phyloP scores from a whole-genome alignment of 2,797 vertebrate species.

The Emys orbicularis region DNA sequence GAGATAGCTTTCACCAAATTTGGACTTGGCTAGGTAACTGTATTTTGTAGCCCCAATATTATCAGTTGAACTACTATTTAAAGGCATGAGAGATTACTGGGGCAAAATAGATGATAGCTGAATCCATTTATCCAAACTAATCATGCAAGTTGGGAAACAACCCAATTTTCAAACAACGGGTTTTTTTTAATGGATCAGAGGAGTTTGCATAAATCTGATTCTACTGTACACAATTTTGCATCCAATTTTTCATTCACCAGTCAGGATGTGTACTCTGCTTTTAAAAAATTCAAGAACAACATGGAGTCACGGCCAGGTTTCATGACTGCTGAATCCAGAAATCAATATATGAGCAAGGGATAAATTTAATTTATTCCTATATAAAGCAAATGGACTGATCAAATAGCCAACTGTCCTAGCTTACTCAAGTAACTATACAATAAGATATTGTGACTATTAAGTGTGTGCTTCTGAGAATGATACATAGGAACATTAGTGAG shows the following conservation, averaged over 20 bases:
- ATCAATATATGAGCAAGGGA: conserved; percentile 9
- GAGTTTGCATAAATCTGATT: neutral
- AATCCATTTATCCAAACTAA: neutral
- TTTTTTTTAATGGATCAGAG: neutral
- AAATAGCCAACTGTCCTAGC: conserved; percentile 16
- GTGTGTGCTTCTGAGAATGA: neutral
- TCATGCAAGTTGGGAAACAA: neutral
- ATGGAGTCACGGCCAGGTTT: neutral
- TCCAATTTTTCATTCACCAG: conserved; percentile 5
- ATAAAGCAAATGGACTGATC: conserved; percentile 6
- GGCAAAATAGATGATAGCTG: conserved; percentile 2
- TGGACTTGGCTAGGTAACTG: neutral
- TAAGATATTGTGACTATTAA: neutral
- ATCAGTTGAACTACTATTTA: neutral
- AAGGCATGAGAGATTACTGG: conserved; percentile 34
- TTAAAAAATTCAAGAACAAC: conserved; percentile 11
- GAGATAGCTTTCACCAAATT: neutral
- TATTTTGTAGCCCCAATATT: neutral
- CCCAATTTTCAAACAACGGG: neutral
- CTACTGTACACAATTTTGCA: neutral
- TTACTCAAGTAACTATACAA: neutral
- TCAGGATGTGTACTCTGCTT: conserved; percentile 34
- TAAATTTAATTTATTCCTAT: conserved; percentile 31
- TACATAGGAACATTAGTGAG: neutral
- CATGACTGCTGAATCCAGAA: conserved; percentile 41